phyloP scores from a whole-genome alignment of 2,888 invertebrate species.

The Apoda limacodes region DNA sequence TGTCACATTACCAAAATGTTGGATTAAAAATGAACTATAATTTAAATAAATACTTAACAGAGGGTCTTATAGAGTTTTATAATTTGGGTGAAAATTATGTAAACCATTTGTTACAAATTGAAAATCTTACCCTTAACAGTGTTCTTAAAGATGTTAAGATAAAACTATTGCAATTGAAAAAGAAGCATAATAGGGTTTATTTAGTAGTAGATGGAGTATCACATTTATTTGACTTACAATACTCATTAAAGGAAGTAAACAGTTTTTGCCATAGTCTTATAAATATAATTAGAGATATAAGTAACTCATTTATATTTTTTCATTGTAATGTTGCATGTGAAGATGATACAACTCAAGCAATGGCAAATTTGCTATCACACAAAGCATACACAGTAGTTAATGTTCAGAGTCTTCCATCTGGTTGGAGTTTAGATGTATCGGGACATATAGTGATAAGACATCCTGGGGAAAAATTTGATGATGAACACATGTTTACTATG shows the following conservation, averaged over 20 bases:
- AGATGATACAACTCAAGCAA: constrained; percentile 66
- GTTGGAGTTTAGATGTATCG: constrained; percentile 78
- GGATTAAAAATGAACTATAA: constrained; percentile 81
- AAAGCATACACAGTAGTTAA: constrained; percentile 73
- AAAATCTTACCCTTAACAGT: constrained; percentile 38
- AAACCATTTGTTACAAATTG: constrained; percentile 27
- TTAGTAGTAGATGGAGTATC: constrained; percentile 80
- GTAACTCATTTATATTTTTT: constrained; percentile 52
- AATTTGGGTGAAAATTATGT: constrained; percentile 38
- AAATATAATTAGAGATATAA: constrained; percentile 35
- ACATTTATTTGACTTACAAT: constrained; percentile 76
- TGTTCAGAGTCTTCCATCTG: constrained; percentile 76
- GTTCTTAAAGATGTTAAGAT: constrained; percentile 48
- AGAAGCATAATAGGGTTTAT: constrained; percentile 50
- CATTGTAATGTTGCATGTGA: constrained; percentile 71
- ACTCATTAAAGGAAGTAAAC: constrained; percentile 61
- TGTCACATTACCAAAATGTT: constrained; percentile 79
- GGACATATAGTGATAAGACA: constrained; percentile 73
- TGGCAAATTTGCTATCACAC: constrained; percentile 73
- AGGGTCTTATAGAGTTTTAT: constrained; percentile 37
- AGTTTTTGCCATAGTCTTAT: constrained; percentile 58
- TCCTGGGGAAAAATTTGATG: constrained; percentile 41
- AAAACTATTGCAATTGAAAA: constrained; percentile 38
- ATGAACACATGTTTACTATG: constrained; percentile 33
- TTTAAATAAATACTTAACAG: constrained; percentile 57